Evolutionary conservation across 2,113 vertebrate species (phyloP).

Genomic region (Tor tambroides): DNA sequence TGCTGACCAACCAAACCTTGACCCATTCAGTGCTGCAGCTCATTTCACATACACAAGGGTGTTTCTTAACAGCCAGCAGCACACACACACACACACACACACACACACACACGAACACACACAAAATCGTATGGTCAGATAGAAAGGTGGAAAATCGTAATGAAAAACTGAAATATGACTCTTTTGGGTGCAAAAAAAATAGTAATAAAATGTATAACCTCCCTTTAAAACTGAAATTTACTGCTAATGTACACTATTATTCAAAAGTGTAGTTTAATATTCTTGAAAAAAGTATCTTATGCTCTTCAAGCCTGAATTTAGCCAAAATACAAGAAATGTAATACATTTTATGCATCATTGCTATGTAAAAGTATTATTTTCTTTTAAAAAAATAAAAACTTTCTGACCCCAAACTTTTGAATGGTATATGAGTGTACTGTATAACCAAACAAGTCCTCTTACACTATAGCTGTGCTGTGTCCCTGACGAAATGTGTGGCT

Average conservation of each 20-base stretch:
- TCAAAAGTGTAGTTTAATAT: neutral
- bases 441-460: neutral
- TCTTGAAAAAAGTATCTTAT: neutral
- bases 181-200: neutral
- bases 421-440: too few species aligned
- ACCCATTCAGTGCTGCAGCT: neutral
- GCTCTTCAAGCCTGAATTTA: neutral
- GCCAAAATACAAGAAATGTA: neutral
- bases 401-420: neutral
- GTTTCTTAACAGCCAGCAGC: too few species aligned
- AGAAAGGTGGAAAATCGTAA: neutral
- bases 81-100: too few species aligned
- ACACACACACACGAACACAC: too few species aligned
- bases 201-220: neutral
- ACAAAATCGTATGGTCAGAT: neutral
- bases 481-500: conserved; percentile 33
- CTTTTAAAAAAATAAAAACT: neutral
- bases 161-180: neutral
- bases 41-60: neutral
- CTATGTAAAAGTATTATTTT: neutral
- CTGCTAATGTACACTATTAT: neutral
- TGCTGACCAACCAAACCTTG: neutral
- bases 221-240: neutral
- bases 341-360: neutral
- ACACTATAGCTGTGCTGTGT: neutral